Evolutionary conservation across 2,888 invertebrate genomes (phyloP).

Genomic region (Orthosia gracilis): DNA sequence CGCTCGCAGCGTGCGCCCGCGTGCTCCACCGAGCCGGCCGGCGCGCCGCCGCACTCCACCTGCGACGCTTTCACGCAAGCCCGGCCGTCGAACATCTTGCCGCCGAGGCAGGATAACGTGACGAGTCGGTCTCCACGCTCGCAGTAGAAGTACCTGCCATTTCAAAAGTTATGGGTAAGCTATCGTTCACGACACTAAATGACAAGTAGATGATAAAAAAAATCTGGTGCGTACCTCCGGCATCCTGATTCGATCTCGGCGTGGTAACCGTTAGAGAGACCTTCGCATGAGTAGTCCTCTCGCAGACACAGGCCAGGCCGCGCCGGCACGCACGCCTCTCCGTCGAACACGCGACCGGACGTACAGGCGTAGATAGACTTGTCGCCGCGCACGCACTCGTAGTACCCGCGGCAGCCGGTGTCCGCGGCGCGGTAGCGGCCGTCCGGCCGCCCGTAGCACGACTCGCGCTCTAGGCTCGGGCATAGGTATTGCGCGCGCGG

Average conservation of each 20-base stretch:
- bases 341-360: slow-evolving; percentile 89
- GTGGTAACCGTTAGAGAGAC: slow-evolving; percentile 91
- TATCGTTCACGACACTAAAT: background rate
- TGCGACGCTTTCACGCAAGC: slow-evolving; percentile 87
- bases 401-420: slow-evolving; percentile 91
- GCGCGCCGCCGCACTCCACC: slow-evolving; percentile 84
- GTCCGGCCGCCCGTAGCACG: slow-evolving; percentile 89
- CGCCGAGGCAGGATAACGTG: slow-evolving; percentile 90
- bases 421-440: slow-evolving; percentile 89
- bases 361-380: slow-evolving; percentile 92
- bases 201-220: background rate
- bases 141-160: slow-evolving; percentile 91
- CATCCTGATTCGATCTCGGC: slow-evolving; percentile 90
- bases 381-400: slow-evolving; percentile 90
- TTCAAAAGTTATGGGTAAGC: background rate
- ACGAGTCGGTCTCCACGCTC: slow-evolving; percentile 90
- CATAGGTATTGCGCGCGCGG: slow-evolving; percentile 81
- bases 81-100: slow-evolving; percentile 91
- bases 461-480: slow-evolving; percentile 87
- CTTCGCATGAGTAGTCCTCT: slow-evolving; percentile 87
- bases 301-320: slow-evolving; percentile 80
- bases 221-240: slow-evolving; percentile 79
- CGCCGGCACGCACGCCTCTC: slow-evolving; percentile 88
- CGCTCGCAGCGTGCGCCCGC: slow-evolving; percentile 80
- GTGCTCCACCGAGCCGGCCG: slow-evolving; percentile 71